A percentile compares a stretch with the other conserved stretches of the same genome.
phyloP scores from a whole-genome alignment of 2,113 vertebrate genomes.

The Psephotus haematonotus region DNA sequence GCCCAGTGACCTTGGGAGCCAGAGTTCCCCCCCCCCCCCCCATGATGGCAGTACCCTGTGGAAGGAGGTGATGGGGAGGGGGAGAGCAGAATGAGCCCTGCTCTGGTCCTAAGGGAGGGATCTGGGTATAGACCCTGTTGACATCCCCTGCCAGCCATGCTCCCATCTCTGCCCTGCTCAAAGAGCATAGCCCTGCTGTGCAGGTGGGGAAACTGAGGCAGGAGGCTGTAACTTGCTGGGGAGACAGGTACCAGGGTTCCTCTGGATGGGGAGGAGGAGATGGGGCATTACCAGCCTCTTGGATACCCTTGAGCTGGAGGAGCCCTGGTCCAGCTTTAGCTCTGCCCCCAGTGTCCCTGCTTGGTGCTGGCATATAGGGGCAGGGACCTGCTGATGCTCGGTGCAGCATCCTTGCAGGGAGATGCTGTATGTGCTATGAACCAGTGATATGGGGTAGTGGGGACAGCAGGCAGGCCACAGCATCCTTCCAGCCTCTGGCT shows the following conservation, averaged over 20 bases:
- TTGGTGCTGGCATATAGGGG: neutral
- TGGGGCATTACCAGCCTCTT: neutral
- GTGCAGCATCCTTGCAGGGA: neutral
- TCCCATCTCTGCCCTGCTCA: rapidly evolving
- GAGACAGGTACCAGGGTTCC: neutral
- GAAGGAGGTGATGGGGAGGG: neutral
- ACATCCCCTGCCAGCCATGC: rapidly evolving
- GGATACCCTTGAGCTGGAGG: rapidly evolving
- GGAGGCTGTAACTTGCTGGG: rapidly evolving
- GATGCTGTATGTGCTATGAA: neutral
- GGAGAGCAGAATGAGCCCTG: neutral
- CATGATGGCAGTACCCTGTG: neutral
- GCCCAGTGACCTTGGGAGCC: neutral
- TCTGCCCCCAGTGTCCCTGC: rapidly evolving
- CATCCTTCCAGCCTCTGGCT: neutral
- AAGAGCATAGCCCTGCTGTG: neutral
- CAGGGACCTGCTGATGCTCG: neutral
- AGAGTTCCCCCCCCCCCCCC: neutral
- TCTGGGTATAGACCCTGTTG: neutral
- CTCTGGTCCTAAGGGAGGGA: rapidly evolving
- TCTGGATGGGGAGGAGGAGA: neutral
- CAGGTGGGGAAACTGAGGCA: slow-evolving; percentile 42
- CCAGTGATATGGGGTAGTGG: rapidly evolving
- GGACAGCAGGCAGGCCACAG: neutral
- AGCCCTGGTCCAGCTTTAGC: neutral